These are phyloP conservation scores for Megaptera novaeangliae DNA, from an alignment of 2,113 vertebrate genomes.

Conservation along the genomic window DNA sequence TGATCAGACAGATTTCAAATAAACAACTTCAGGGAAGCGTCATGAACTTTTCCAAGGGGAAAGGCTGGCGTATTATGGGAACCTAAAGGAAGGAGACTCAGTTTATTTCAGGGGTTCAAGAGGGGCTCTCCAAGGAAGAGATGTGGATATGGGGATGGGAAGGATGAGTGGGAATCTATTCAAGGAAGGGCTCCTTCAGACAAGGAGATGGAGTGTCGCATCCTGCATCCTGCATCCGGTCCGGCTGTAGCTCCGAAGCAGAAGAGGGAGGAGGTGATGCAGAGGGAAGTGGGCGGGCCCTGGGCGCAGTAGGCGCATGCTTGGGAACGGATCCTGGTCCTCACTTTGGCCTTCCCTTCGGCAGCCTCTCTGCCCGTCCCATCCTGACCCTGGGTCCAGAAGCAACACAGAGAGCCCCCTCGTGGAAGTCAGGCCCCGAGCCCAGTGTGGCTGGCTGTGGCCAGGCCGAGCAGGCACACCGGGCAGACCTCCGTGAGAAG, in stretches of 20 bases:
- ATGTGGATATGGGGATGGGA: not conserved
- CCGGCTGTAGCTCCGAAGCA: not conserved
- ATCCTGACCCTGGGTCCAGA: not conserved
- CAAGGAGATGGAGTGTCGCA: not conserved
- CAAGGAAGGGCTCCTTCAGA: not conserved
- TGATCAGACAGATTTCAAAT: not conserved
- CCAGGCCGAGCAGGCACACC: not conserved
- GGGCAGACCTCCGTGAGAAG: not conserved
- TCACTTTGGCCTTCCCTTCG: not conserved
- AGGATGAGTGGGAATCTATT: fast-evolving
- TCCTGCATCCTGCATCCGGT: not conserved
- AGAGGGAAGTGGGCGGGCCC: not conserved
- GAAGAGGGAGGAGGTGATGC: not conserved
- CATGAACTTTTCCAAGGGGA: not conserved
- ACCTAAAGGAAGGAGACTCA: not conserved
- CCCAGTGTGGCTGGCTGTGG: not conserved
- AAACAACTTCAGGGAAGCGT: not conserved
- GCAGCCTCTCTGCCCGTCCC: not conserved
- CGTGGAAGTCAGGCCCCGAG: fast-evolving
- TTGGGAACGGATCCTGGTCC: not conserved
- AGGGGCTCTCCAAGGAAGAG: not conserved
- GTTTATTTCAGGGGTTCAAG: not conserved
- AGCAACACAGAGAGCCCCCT: not conserved
- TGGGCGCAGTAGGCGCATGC: fast-evolving
- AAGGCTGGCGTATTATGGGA: too few species aligned